Conservation (phyloP, 2,797 vertebrate species). For the Eidolon dupreanum region DNA sequence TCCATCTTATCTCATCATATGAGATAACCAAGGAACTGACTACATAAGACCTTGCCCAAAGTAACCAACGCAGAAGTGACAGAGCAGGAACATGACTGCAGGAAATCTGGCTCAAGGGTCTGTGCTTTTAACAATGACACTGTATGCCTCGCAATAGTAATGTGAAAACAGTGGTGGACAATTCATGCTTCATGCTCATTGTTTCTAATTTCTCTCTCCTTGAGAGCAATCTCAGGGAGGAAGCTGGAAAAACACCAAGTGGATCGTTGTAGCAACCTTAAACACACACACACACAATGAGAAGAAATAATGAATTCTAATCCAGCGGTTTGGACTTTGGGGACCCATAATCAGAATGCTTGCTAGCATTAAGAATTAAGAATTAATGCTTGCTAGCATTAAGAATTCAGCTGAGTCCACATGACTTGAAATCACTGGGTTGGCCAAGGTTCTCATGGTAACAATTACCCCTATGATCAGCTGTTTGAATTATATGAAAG, state of each 20-base stretch:
- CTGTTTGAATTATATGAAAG: neutral
- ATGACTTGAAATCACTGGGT: neutral
- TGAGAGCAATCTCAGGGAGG: neutral
- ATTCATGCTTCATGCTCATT: neutral
- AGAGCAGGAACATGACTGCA: neutral
- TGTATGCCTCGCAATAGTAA: neutral
- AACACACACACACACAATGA: too few species aligned
- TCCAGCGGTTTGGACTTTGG: neutral
- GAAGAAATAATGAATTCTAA: neutral
- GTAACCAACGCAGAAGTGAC: neutral
- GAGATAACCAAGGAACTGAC: neutral
- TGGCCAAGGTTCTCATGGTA: neutral
- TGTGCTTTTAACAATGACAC: neutral
- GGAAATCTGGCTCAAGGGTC: neutral
- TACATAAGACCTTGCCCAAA: neutral
- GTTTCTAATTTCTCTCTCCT: neutral
- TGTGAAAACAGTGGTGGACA: neutral
- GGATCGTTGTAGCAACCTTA: neutral
- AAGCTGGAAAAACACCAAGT: neutral
- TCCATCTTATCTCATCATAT: neutral
- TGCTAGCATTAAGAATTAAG: neutral
- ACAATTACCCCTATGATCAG: neutral
- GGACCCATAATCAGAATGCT: neutral
- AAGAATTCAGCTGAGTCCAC: conserved; percentile 7
- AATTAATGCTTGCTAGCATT: neutral